Conservation (phyloP, 2,113 vertebrate genomes). For the Holacanthus passer region DNA sequence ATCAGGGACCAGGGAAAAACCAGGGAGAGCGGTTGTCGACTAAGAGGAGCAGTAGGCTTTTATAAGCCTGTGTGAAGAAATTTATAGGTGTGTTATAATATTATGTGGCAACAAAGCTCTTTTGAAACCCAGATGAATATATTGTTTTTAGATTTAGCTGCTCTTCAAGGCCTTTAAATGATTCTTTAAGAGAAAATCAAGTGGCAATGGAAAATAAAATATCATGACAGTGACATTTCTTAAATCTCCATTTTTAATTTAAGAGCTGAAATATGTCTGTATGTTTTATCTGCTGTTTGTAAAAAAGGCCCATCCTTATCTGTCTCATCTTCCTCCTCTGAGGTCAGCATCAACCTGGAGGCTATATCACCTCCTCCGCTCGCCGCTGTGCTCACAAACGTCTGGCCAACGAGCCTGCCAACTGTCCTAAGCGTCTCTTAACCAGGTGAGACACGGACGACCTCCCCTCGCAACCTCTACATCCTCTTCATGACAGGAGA, state of each 20-base stretch:
- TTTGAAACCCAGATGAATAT: background rate
- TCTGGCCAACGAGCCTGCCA: constrained; percentile 40
- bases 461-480: constrained; percentile 37
- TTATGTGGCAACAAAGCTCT: constrained; percentile 1
- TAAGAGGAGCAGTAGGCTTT: constrained; percentile 29
- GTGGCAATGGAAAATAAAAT: background rate
- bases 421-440: constrained; percentile 64
- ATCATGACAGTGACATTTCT: background rate
- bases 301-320: constrained; percentile 49
- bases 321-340: constrained; percentile 6
- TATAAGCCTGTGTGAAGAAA: constrained; percentile 9
- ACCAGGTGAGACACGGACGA: constrained; percentile 78
- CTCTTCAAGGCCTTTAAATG: background rate
- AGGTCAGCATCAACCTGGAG: constrained; percentile 25
- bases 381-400: constrained; percentile 18
- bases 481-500: constrained; percentile 57
- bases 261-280: background rate
- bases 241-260: background rate
- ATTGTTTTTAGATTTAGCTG: background rate
- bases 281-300: too few species aligned
- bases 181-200: constrained; percentile 5
- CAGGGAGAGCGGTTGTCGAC: constrained; percentile 6
- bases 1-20: constrained; percentile 34
- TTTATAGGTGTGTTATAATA: constrained; percentile 33
- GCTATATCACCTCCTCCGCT: constrained; percentile 31